These are phyloP conservation scores for Epirrhoe alternata DNA, from an alignment of 2,888 invertebrate genomes.

Conservation along the genomic window DNA sequence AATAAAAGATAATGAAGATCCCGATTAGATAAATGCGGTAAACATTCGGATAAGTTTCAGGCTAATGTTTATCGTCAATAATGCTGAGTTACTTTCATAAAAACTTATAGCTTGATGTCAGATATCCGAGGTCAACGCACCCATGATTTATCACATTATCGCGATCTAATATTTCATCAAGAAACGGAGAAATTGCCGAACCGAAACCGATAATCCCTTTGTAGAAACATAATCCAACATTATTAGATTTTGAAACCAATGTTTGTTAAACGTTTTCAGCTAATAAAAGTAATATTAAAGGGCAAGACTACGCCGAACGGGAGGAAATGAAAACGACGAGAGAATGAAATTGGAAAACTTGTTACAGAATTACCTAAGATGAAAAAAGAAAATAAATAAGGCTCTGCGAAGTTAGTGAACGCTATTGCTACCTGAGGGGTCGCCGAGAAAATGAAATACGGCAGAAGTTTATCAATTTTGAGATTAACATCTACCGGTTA, in stretches of 20 bases:
- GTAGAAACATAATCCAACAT: constrained; percentile 68
- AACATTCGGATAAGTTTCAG: constrained; percentile 57
- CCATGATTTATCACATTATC: constrained; percentile 30
- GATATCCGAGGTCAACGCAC: constrained; percentile 39
- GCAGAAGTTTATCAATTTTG: constrained; percentile 32
- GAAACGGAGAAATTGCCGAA: constrained; percentile 35
- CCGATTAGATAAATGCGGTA: constrained; percentile 75
- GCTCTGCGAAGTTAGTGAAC: constrained; percentile 68
- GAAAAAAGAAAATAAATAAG: constrained; percentile 79
- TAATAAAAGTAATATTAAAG: constrained; percentile 83
- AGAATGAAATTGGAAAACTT: constrained; percentile 85
- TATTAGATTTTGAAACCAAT: constrained; percentile 79
- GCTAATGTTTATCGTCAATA: constrained; percentile 44
- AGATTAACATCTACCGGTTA: constrained; percentile 33
- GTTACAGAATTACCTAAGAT: constrained; percentile 80
- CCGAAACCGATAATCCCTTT: constrained; percentile 51
- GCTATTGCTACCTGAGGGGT: constrained; percentile 35
- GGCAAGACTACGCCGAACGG: constrained; percentile 65
- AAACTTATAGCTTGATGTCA: constrained; percentile 40
- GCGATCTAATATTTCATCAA: constrained; percentile 31
- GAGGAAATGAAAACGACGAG: constrained; percentile 83
- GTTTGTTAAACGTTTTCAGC: constrained; percentile 82
- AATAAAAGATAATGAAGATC: constrained; percentile 80
- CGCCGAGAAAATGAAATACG: constrained; percentile 35
- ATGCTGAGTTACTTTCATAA: constrained; percentile 43